These are phyloP conservation scores for Drosophila malerkotliana DNA, from an alignment of 1,140 invertebrate genomes.

Conservation along the genomic window DNA sequence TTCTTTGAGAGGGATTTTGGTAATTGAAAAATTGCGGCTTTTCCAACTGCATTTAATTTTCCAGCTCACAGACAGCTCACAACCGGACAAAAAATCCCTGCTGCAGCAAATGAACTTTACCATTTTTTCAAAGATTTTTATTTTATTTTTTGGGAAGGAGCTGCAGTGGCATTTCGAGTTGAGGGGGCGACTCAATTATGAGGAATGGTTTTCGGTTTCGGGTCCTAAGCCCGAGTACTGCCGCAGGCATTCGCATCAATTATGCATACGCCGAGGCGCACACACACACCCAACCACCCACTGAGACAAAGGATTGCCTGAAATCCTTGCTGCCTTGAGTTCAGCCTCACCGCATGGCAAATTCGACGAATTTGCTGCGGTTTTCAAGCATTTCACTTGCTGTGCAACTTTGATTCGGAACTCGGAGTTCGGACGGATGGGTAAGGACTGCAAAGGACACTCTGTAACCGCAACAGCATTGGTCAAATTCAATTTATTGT, in stretches of 20 bases:
- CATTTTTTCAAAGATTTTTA: slow-evolving; percentile 13
- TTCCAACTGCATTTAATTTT: slow-evolving; percentile 57
- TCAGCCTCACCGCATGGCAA: slow-evolving; percentile 71
- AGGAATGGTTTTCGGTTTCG: slow-evolving; percentile 52
- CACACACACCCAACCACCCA: not conserved
- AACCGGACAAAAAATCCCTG: slow-evolving; percentile 47
- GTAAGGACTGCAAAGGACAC: not conserved
- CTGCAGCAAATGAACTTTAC: slow-evolving; percentile 46
- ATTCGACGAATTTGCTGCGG: slow-evolving; percentile 82
- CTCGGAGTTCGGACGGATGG: not conserved
- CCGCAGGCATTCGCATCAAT: slow-evolving; percentile 82
- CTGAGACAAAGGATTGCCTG: slow-evolving; percentile 14
- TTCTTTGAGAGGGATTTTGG: not conserved
- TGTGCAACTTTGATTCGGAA: slow-evolving; percentile 59
- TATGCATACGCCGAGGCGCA: slow-evolving; percentile 78
- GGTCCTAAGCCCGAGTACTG: slow-evolving; percentile 52
- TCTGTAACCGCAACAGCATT: slow-evolving; percentile 71
- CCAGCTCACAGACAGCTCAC: slow-evolving; percentile 1
- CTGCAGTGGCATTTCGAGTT: slow-evolving; percentile 14
- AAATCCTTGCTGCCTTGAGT: slow-evolving; percentile 50
- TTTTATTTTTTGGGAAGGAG: slow-evolving; percentile 11
- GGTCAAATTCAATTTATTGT: slow-evolving; percentile 81
- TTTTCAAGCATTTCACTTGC: slow-evolving; percentile 69
- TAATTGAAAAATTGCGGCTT: slow-evolving; percentile 63
- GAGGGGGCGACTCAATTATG: slow-evolving; percentile 46